Conservation (phyloP, 2,888 invertebrate species). For the Himalopsyche anomala region DNA sequence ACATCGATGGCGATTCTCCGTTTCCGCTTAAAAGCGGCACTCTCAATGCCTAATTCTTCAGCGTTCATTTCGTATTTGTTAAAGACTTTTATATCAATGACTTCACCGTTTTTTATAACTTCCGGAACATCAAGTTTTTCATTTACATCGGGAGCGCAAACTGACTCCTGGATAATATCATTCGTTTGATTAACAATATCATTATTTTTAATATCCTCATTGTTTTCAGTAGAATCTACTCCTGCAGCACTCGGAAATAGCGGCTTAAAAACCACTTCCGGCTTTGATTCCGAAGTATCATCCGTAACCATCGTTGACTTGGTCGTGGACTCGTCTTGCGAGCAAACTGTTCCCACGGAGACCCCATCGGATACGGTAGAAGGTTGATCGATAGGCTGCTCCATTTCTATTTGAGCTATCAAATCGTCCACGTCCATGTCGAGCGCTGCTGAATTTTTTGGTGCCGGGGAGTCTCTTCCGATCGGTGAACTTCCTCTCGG, state of each 20-base stretch:
- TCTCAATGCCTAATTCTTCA: constrained; percentile 69
- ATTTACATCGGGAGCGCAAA: background rate
- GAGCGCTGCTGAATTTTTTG: constrained; percentile 57
- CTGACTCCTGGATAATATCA: background rate
- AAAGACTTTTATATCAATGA: constrained; percentile 69
- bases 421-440: constrained; percentile 65
- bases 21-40: constrained; percentile 70
- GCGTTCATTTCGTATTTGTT: constrained; percentile 72
- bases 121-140: background rate
- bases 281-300: constrained; percentile 56
- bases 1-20: constrained; percentile 74
- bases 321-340: constrained; percentile 55
- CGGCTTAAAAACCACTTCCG: constrained; percentile 59
- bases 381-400: constrained; percentile 64
- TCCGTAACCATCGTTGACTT: constrained; percentile 51
- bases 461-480: constrained; percentile 40
- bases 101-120: background rate
- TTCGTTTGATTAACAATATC: background rate
- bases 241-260: constrained; percentile 57
- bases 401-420: constrained; percentile 64
- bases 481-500: constrained; percentile 56
- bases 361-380: constrained; percentile 51
- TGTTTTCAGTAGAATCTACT: constrained; percentile 18
- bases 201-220: background rate
- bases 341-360: constrained; percentile 53